These are phyloP conservation scores for Laterallus jamaicensis DNA, from an alignment of 2,113 vertebrate genomes.

Conservation along the genomic window DNA sequence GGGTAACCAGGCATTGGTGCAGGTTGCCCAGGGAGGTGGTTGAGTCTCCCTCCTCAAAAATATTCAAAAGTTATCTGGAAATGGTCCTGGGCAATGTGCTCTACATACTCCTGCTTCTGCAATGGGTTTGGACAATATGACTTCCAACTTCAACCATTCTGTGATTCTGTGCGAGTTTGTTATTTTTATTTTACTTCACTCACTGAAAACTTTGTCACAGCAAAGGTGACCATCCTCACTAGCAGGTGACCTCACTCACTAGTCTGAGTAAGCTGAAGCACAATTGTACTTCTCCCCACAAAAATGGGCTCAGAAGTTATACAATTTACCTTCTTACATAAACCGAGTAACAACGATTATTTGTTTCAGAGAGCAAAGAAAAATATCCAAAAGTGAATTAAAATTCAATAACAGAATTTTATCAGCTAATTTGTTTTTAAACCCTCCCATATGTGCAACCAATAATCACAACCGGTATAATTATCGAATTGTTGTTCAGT, in stretches of 20 bases:
- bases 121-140: neutral
- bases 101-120: neutral
- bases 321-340: neutral
- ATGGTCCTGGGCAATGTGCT: neutral
- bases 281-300: neutral
- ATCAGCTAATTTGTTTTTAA: conserved; percentile 30
- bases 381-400: neutral
- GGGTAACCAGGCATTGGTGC: rapidly evolving
- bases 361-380: neutral
- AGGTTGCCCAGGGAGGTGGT: neutral
- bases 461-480: conserved; percentile 30
- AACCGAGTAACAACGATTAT: neutral
- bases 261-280: neutral
- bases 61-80: neutral
- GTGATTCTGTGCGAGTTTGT: neutral
- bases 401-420: conserved; percentile 25
- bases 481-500: conserved; percentile 41
- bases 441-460: conserved; percentile 25
- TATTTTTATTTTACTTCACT: neutral
- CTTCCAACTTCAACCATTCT: neutral
- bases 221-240: neutral
- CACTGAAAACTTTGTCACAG: neutral
- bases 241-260: neutral
- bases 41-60: neutral
- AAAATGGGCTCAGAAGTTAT: neutral